Base-by-base conservation (phyloP, 2,888 invertebrate genomes). In the Aporophyla lueneburgensis region DNA sequence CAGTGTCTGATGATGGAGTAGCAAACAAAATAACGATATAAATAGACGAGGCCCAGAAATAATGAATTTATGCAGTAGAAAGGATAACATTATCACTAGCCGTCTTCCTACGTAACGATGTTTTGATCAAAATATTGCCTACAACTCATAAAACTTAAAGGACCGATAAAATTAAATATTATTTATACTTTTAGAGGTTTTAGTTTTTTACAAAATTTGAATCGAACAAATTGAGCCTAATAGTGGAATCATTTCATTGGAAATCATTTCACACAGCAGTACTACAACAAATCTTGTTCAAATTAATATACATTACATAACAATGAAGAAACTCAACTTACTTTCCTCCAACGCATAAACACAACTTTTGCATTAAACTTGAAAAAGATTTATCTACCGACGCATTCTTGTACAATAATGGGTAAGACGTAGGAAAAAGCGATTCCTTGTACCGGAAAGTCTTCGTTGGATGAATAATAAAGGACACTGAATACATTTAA, bases 351-450 rank as follows among this genome's bases (percentile, higher is more conserved):
- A 78, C 86, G 76, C 85, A 86, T 86, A 88, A 90, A 93, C 93
- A 93, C 89, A 90, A 89, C 92, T 93, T 91, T 90, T 89, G 87
- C 93, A 93, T 93, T 92, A 91, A 91, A 92, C 88, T 91, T 90
- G 78, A 83, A 89, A 89, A 89, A 91, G 89, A 91, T 93, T 92
- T 91, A 91, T 91, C 86, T 91, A 84, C 83, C 71, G 76, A 87
- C 89, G 85, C 89, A 89, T 92, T 91, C 83, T 76, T 81, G 79
- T 88, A 89, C 83, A 88, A 90, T 91, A 92, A 92, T 89, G 88
- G 89, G 85, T 70, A 77, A 53, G 16, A 61, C 58, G 78, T 88
- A 89, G 89, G 88, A 89, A 92, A 93, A 93, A 93, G 92, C 87
- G 84, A 90, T 90, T 87, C 85, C 89, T 87, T 91, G 92, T 92